A percentile compares a stretch with the other conserved stretches of the same genome.
phyloP scores from a whole-genome alignment of 2,888 invertebrate genomes.

The Conchocele bisecta region DNA sequence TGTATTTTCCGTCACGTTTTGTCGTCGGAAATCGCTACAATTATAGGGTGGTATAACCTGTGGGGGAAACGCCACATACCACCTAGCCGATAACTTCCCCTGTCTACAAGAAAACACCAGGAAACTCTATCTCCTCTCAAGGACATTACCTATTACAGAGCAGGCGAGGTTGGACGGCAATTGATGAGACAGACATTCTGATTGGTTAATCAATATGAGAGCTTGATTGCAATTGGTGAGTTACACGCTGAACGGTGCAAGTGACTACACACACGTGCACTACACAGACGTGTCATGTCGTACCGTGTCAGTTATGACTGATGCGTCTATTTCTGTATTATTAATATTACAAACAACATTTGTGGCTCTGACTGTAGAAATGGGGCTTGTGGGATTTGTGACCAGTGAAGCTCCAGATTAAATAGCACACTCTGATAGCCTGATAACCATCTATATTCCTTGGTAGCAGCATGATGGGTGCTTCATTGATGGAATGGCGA shows the following conservation, averaged over 20 bases:
- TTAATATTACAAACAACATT: no score
- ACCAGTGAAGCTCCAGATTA: no score
- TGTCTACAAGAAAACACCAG: not conserved
- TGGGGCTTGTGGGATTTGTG: no score
- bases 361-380: no score
- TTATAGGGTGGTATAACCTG: not conserved
- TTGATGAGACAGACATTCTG: not conserved
- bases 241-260: not conserved
- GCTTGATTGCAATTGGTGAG: not conserved
- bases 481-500: no score
- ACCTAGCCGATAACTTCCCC: not conserved
- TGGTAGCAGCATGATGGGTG: no score
- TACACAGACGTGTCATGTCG: slow-evolving; percentile 2
- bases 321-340: not conserved
- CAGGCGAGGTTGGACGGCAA: not conserved
- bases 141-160: slow-evolving; percentile 59
- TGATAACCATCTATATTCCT: no score
- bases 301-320: not conserved
- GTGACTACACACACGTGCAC: slow-evolving; percentile 7
- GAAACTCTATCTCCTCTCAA: slow-evolving; percentile 33
- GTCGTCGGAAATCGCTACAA: not conserved
- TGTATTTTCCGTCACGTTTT: not conserved
- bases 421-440: no score
- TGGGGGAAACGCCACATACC: not conserved
- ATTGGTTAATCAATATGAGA: not conserved